phyloP scores from a whole-genome alignment of 92 coral and sea anemone species.

The Porites divaricata region DNA sequence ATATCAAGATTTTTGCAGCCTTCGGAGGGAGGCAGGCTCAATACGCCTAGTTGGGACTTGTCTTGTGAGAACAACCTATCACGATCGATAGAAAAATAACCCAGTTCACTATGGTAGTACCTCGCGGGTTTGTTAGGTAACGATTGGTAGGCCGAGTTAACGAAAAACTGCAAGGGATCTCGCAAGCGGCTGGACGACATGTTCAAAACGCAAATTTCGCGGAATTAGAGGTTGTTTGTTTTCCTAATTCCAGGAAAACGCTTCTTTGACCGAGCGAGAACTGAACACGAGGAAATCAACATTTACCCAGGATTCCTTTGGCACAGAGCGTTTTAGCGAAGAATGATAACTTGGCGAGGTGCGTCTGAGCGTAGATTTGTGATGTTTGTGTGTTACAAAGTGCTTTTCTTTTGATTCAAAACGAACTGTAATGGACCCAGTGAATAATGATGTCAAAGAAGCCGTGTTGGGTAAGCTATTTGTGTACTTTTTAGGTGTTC shows the following conservation, averaged over 20 bases:
- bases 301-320: slow-evolving; percentile 23
- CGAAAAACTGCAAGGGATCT: neutral
- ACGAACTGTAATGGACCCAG: slow-evolving; percentile 19
- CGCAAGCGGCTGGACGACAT: slow-evolving; percentile 6
- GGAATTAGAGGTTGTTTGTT: neutral
- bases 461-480: slow-evolving; percentile 29
- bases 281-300: slow-evolving; percentile 39
- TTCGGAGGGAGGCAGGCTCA: slow-evolving; percentile 20
- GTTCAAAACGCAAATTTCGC: neutral
- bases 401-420: neutral
- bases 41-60: slow-evolving; percentile 26
- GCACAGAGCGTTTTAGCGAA: slow-evolving; percentile 7
- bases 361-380: neutral
- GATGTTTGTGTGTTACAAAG: neutral
- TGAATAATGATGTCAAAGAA: slow-evolving; percentile 31
- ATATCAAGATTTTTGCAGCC: slow-evolving; percentile 17
- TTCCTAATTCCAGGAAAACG: neutral
- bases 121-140: neutral
- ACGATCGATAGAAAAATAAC: slow-evolving; percentile 33
- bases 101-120: slow-evolving; percentile 39
- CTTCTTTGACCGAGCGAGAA: neutral
- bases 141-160: slow-evolving; percentile 13
- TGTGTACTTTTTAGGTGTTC: neutral
- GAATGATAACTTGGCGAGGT: neutral
- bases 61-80: slow-evolving; percentile 26